Evolutionary conservation across 2,888 invertebrate species (phyloP).

Genomic region (Rhingia campestris): DNA sequence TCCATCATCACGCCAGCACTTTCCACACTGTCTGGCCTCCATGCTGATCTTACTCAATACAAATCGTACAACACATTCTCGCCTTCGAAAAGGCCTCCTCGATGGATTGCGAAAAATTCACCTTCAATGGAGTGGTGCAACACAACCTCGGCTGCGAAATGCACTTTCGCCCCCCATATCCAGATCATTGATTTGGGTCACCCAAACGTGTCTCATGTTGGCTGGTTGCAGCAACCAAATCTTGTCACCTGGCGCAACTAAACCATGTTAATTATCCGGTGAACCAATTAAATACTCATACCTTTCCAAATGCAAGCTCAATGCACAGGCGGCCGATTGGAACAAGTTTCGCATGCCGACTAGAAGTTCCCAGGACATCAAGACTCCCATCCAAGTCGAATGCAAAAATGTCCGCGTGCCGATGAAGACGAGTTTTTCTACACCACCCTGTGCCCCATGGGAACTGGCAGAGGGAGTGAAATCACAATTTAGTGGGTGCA

Average conservation of each 20-base stretch:
- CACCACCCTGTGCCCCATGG: constrained; percentile 9
- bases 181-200: constrained; percentile 56
- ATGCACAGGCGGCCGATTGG: constrained; percentile 41
- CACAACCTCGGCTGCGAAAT: background rate
- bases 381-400: constrained; percentile 37
- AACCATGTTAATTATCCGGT: constrained; percentile 63
- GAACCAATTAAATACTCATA: constrained; percentile 51
- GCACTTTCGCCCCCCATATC: constrained; percentile 48
- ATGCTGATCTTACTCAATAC: constrained; percentile 19
- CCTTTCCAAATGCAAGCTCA: constrained; percentile 51
- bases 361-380: constrained; percentile 44
- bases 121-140: constrained; percentile 12
- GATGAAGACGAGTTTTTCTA: constrained; percentile 42
- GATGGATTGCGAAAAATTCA: constrained; percentile 19
- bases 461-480: constrained; percentile 62
- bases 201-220: constrained; percentile 16
- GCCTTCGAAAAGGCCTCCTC: background rate
- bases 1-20: background rate
- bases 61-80: background rate
- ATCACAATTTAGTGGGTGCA: constrained; percentile 67
- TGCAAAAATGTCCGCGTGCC: constrained; percentile 34
- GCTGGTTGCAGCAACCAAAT: constrained; percentile 14
- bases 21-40: background rate
- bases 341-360: constrained; percentile 49
- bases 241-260: constrained; percentile 55